Evolutionary conservation across 2,888 invertebrate genomes (phyloP).

Genomic region (Strigamia transsilvanica): DNA sequence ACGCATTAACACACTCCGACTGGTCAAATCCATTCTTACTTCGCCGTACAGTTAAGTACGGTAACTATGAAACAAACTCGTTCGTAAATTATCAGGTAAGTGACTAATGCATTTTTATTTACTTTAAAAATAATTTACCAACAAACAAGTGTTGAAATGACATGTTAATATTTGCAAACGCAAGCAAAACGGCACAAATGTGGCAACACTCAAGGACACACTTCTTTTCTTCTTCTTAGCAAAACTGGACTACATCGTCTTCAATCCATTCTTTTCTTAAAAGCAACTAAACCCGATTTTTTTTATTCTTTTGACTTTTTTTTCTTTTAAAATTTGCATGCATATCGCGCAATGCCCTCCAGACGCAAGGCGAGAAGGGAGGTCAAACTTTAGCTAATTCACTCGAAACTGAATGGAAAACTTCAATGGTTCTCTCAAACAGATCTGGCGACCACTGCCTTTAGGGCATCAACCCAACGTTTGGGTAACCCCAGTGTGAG

Average conservation of each 20-base stretch:
- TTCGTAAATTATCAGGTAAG: neutral
- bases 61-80: neutral
- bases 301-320: neutral
- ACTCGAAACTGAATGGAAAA: conserved; percentile 42
- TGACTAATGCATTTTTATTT: neutral
- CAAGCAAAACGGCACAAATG: too few relatives aligned
- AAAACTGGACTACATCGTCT: neutral
- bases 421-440: conserved; percentile 39
- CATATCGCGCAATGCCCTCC: conserved; percentile 40
- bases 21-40: neutral
- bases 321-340: neutral
- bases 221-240: neutral
- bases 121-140: neutral
- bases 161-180: too few relatives aligned
- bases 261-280: neutral
- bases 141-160: too few relatives aligned
- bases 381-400: neutral
- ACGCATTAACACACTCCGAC: neutral
- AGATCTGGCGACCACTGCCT: neutral
- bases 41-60: neutral
- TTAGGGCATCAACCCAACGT: conserved; percentile 27
- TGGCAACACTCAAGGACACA: neutral
- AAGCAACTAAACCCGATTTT: neutral
- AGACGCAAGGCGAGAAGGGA: conserved; percentile 33
- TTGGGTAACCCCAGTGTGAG: conserved; percentile 49